Conservation (phyloP, 2,113 vertebrate genomes). For the Ptilorrhoa leucosticta region DNA sequence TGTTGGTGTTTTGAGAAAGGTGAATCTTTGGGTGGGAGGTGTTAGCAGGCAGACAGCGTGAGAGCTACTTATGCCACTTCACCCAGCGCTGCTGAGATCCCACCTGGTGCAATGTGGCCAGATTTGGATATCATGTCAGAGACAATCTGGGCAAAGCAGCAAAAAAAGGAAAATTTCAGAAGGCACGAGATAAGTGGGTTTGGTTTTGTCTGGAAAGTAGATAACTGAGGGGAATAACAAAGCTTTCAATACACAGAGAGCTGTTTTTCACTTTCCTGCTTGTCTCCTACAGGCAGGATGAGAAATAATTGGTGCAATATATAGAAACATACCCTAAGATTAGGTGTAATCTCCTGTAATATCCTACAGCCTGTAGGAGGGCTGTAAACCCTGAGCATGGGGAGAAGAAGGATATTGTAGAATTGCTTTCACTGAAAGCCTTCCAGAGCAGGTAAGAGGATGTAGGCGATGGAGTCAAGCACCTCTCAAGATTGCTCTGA, state of each 20-base stretch:
- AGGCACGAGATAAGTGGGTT: background rate
- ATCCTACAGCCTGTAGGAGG: background rate
- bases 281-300: background rate
- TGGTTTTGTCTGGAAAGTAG: conserved; percentile 14
- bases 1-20: conserved; percentile 46
- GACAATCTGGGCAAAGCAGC: conserved; percentile 29
- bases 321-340: background rate
- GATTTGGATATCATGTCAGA: conserved; percentile 21
- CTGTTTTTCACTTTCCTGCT: background rate
- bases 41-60: conserved; percentile 21
- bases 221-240: background rate
- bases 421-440: background rate
- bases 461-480: background rate
- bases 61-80: conserved; percentile 17
- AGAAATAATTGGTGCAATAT: background rate
- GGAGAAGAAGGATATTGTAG: background rate
- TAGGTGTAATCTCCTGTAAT: background rate
- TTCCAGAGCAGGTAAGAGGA: background rate
- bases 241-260: background rate
- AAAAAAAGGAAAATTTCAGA: conserved; percentile 17
- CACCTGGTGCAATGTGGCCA: conserved; percentile 31
- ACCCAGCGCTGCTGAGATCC: conserved; percentile 1
- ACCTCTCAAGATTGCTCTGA: background rate
- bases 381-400: background rate
- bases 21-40: conserved; percentile 43